These are phyloP conservation scores for Pipistrellus nathusii DNA, from an alignment of 2,797 vertebrate genomes.

Conservation along the genomic window DNA sequence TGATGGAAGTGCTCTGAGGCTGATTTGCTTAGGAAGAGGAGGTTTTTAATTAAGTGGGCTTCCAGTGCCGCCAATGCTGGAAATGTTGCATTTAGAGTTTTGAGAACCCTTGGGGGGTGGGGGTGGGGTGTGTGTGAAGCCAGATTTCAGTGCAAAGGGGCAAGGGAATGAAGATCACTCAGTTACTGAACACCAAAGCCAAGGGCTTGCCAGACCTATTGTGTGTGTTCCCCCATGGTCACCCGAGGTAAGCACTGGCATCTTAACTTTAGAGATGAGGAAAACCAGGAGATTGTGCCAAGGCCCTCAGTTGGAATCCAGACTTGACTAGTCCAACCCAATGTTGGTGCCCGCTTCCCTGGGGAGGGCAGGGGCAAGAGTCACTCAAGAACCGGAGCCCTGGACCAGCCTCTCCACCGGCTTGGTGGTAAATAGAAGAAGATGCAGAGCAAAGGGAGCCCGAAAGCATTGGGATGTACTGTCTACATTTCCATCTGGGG, in stretches of 20 bases:
- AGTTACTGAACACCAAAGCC: background rate
- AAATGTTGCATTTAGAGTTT: background rate
- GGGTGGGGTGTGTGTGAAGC: too few species aligned
- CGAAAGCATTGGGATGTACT: fast-evolving
- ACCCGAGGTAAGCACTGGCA: fast-evolving
- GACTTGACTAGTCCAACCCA: background rate
- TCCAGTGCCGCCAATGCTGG: fast-evolving
- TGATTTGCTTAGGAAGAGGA: background rate
- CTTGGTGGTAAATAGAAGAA: background rate
- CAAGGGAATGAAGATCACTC: background rate
- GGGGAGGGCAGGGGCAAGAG: background rate
- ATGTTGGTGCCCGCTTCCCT: background rate
- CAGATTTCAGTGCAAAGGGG: background rate
- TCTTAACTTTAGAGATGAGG: background rate
- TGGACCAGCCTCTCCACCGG: background rate
- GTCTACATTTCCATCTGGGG: too few species aligned
- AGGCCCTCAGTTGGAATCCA: background rate
- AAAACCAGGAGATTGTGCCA: background rate
- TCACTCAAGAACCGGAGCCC: background rate
- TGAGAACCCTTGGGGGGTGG: background rate
- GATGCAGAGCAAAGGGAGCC: background rate
- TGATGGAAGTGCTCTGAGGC: background rate
- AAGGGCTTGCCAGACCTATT: background rate
- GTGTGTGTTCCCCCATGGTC: background rate
- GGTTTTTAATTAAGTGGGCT: background rate